These are phyloP conservation scores for Pterostichus niger DNA, from an alignment of 2,888 invertebrate species.

Conservation along the genomic window DNA sequence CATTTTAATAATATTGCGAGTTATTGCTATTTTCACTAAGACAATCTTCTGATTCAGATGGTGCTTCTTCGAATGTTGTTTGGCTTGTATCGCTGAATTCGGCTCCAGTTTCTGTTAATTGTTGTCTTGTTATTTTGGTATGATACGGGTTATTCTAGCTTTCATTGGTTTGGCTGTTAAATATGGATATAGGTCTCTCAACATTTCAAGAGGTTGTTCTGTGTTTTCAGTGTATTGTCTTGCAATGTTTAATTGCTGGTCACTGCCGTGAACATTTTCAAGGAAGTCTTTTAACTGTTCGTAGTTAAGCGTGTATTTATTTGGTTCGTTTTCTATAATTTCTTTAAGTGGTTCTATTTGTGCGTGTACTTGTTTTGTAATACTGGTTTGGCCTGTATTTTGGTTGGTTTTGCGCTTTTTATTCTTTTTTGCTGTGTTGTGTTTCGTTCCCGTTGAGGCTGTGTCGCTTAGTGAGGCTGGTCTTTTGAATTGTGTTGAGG, in stretches of 20 bases:
- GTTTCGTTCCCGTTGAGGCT: not conserved
- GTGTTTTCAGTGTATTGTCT: slow-evolving; percentile 8
- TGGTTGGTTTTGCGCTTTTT: not conserved
- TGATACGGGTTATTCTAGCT: not conserved
- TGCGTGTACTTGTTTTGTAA: not conserved
- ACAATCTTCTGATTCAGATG: no score
- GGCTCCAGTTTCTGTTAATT: no score
- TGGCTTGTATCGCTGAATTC: no score
- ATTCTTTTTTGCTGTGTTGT: not conserved
- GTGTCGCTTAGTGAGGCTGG: not conserved
- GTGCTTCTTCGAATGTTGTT: no score
- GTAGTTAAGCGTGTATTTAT: not conserved
- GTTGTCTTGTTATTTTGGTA: not conserved
- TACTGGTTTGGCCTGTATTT: not conserved
- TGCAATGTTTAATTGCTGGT: slow-evolving; percentile 2
- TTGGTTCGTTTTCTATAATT: not conserved
- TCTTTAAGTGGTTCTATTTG: not conserved
- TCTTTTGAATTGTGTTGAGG: not conserved
- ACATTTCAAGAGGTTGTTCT: not conserved
- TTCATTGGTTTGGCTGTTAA: not conserved
- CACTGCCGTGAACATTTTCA: not conserved
- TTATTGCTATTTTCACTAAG: no score
- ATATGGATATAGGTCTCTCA: not conserved
- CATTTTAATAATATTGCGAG: no score
- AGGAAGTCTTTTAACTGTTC: slow-evolving; percentile 22